Evolutionary conservation across 2,888 invertebrate species (phyloP), one percentile per base, ranked within the genome.

Genomic region (Lymantria dispar): DNA sequence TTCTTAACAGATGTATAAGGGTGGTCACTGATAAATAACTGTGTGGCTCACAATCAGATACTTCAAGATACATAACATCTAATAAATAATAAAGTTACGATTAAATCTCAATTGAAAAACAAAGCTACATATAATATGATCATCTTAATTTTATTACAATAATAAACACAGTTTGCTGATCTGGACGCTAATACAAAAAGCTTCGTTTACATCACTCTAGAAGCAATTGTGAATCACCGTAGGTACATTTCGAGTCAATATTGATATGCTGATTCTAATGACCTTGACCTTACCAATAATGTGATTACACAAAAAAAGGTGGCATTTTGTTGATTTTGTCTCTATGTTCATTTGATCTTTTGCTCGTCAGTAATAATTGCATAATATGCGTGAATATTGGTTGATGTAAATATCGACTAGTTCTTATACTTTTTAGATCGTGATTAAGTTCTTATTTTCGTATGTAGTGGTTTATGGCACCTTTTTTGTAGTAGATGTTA

Each of bases 161-260:
- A 42, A 64, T n/a, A n/a, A 48, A 60, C 58, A 57, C 54, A 44
- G 49, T 43, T 50, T 39, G 41, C 15, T 10, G 3, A 43, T 58
- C 62, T 42, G 58, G 62, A 58, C 56, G 12, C 37, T 38, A 1
- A 8, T 15, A 45, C n/a, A 45, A 52, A 49, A 51, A 58, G 51
- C 48, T 40, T 30, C 1, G 37, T 43, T 58, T 53, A 45, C 59
- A 58, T 66, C 61, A 59, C 51, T 30, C 29, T 3, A 10, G 40
- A 47, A 50, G 54, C 49, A 59, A 53, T 48, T 33, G 38, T 66
- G 66, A 66, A 48, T 66, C 66, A 66, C 48, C n/a, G 46, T 51
- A 55, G 47, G 56, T 52, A 52, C 13, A 46, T 44, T 22, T 47
- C 39, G 40, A 42, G 31, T 13, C 29, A 10, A 40, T 48, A 42